A percentile compares a stretch with the other conserved stretches of the same genome.
phyloP scores from a whole-genome alignment of 35 echinoderm and acorn worm species.

The Heliocidaris erythrogramma region DNA sequence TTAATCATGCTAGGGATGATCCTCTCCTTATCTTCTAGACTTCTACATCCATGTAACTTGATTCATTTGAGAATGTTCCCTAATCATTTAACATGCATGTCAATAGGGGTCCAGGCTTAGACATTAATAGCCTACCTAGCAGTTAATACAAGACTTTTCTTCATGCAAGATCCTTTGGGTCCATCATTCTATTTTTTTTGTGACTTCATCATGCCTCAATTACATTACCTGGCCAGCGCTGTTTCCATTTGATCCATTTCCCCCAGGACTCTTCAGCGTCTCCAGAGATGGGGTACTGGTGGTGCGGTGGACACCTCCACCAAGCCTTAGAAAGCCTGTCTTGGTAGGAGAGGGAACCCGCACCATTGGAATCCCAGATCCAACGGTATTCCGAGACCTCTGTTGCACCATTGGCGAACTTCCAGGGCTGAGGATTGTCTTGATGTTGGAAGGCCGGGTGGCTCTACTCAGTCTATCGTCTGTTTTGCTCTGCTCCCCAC shows the following conservation, averaged over 20 bases:
- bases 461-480: not conserved
- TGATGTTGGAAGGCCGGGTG: conserved; percentile 32
- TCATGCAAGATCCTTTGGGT: not conserved
- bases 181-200: not conserved
- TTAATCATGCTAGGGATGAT: not conserved
- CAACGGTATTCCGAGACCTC: not conserved
- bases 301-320: conserved; percentile 32
- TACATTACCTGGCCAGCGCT: conserved; percentile 12
- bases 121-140: not conserved
- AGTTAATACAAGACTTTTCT: not conserved
- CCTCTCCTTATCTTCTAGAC: not conserved
- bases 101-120: not conserved
- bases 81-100: not conserved
- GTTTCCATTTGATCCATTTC: not conserved
- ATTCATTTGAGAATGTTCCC: not conserved
- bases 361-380: conserved; percentile 37
- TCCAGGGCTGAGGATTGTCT: conserved; percentile 29
- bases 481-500: not conserved
- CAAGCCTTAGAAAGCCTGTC: conserved; percentile 15
- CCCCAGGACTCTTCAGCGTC: not conserved
- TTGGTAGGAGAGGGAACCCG: conserved; percentile 35
- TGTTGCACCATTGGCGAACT: conserved; percentile 25
- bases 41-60: not conserved
- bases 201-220: not conserved
- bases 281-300: conserved; percentile 42